Evolutionary conservation across 2,113 vertebrate species (phyloP), one percentile per base, ranked within the genome.

Genomic region (Leuciscus idus): DNA sequence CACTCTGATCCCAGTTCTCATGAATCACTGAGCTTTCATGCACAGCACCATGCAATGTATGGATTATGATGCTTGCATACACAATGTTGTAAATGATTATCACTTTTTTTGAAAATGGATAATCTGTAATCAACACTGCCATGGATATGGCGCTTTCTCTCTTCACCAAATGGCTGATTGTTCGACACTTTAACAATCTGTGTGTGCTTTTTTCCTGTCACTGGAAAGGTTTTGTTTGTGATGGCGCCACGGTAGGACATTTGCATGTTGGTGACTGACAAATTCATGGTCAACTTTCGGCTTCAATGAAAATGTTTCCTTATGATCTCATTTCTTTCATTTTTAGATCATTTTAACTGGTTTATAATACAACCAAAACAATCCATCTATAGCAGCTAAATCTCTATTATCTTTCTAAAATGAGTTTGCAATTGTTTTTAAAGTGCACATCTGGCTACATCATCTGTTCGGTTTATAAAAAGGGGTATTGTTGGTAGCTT

Each of bases 381-480:
- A 59, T 59, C 74, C 59, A 86, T 78, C 12, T 43, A 81, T 79
- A 55, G 26, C 21, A 30, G 36, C 48, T 74, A 80, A 55, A 84
- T 86, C 36, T 80, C 62, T 23, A 26, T 83, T 46, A 78, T 57
- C 26, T 13, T 70, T n/a, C 59, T n/a, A n/a, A 78, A 80, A 79
- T 8, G 17, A 46, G 15, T 70, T 23, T 73, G 23, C 26, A 84
- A 13, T 61, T 4, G 13, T 84, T 75, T 73, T 66, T 64, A 33
- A 83, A 72, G 30, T 81, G 68, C 55, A 84, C 81, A 78, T 89
- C 85, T 87, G 85, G 6, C 77, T 26, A 5, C 74, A 72, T 79
- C 77, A 62, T 89, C 77, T 82, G 87, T 86, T 85, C 61, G 72
- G 85, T 50, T 75, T 30, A 75, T 62, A 81, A 43, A 43, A 73